Base-by-base conservation (phyloP, 2,888 invertebrate genomes). In the Drosophila mulleri region DNA sequence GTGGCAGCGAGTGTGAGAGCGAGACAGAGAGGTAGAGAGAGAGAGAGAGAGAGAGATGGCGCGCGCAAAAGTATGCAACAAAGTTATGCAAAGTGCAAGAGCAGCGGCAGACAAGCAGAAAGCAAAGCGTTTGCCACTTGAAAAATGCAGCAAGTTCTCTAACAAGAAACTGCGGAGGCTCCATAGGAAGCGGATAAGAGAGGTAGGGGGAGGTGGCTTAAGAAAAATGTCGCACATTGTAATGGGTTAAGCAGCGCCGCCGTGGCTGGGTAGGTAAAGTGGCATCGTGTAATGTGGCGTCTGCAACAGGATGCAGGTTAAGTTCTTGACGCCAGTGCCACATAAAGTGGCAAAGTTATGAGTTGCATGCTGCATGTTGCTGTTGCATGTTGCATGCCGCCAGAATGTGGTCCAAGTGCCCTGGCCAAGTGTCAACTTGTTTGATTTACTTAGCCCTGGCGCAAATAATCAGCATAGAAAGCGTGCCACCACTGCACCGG, bases 31-130 rank as follows among this genome's bases (percentile, higher is more conserved):
- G n/a, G n/a, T n/a, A n/a, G 45, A 45, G 57, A 44, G 16, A 26
- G 20, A 32, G 52, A 44, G 8, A 2, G 11, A 63, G 45, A 72
- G 37, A 3, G 37, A 70, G 52, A 76, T 44, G 60, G 64, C 67
- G 83, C 83, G 64, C 67, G 18, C 29, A 72, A 59, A 88, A 85
- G 80, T 88, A 85, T 85, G 85, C 88, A 77, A 82, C 82, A 88
- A 89, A 89, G 85, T 84, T 84, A 88, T 89, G 84, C 88, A 88
- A 88, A 85, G 90, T 84, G 89, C 86, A 73, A 57, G 68, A 71
- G 75, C 77, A 57, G 66, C 59, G 52, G 68, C 56, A 72, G 88
- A 84, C 82, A 81, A 78, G 65, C 67, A 67, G 67, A 68, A 77
- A 68, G 61, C 65, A 74, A 69, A 71, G 65, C 75, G 71, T 61